A percentile compares a stretch with the other conserved stretches of the same genome.
Conservation (phyloP, 1,140 invertebrate genomes). For the Philaenus spumarius region DNA sequence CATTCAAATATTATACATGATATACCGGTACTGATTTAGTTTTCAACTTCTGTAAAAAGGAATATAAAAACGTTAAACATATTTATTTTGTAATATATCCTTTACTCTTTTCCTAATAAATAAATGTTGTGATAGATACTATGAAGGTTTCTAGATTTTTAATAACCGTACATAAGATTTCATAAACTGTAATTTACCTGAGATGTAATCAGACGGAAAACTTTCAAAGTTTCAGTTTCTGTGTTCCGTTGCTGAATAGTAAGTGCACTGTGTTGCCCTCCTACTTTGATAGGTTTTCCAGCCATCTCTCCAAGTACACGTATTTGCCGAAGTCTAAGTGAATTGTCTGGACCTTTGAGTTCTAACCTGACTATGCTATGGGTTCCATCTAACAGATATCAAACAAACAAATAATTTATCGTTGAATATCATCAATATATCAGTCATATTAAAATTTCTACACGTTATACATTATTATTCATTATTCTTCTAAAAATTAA, state of each 20-base stretch:
- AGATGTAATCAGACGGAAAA: conserved; percentile 89
- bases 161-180: too few species aligned
- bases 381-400: conserved; percentile 39
- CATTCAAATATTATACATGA: too few species aligned
- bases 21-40: too few species aligned
- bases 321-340: conserved; percentile 81
- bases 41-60: too few species aligned
- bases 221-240: conserved; percentile 85
- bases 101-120: too few species aligned
- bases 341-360: conserved; percentile 86
- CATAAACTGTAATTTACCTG: conserved; percentile 68
- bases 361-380: conserved; percentile 65
- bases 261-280: conserved; percentile 45
- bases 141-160: too few species aligned
- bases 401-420: conserved; percentile 14
- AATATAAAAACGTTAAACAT: too few species aligned
- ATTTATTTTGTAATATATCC: too few species aligned
- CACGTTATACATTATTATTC: too few species aligned
- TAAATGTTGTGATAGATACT: too few species aligned
- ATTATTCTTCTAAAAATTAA: too few species aligned
- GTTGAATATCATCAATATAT: too few species aligned
- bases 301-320: conserved; percentile 51
- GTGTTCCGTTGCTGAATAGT: conserved; percentile 80
- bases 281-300: conserved; percentile 43
- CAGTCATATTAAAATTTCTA: not conserved